These are phyloP conservation scores for Eilema caniola DNA, from an alignment of 2,888 invertebrate species.

Conservation along the genomic window DNA sequence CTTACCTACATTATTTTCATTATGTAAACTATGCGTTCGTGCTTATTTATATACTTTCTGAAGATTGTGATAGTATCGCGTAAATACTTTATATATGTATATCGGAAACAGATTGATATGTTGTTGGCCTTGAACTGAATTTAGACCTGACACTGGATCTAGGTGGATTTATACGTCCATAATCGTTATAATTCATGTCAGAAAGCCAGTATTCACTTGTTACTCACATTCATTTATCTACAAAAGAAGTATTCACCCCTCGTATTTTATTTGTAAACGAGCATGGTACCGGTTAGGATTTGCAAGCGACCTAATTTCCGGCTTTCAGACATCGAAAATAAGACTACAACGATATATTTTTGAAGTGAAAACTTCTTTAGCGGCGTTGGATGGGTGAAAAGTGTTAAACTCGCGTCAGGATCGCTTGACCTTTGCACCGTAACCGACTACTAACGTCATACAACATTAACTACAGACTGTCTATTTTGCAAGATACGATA, in stretches of 20 bases:
- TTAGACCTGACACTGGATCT: slow-evolving; percentile 27
- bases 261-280: neutral
- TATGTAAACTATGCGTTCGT: neutral
- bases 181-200: neutral
- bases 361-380: too few relatives aligned
- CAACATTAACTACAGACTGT: too few relatives aligned
- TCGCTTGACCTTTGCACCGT: too few relatives aligned
- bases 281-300: neutral
- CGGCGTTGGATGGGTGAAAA: too few relatives aligned
- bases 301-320: neutral
- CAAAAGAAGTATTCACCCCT: neutral
- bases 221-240: neutral
- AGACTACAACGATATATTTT: too few relatives aligned
- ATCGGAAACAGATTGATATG: slow-evolving; percentile 16
- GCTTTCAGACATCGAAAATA: too few relatives aligned
- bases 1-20: neutral
- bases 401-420: too few relatives aligned
- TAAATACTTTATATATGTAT: slow-evolving; percentile 1
- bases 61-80: neutral
- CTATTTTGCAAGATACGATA: too few relatives aligned
- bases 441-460: too few relatives aligned
- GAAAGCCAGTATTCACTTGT: neutral
- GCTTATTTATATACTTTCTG: neutral
- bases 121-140: slow-evolving; percentile 31
- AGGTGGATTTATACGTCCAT: neutral